Evolutionary conservation across 2,888 invertebrate genomes (phyloP), one percentile per base, ranked within the genome.

Genomic region (Syritta pipiens): DNA sequence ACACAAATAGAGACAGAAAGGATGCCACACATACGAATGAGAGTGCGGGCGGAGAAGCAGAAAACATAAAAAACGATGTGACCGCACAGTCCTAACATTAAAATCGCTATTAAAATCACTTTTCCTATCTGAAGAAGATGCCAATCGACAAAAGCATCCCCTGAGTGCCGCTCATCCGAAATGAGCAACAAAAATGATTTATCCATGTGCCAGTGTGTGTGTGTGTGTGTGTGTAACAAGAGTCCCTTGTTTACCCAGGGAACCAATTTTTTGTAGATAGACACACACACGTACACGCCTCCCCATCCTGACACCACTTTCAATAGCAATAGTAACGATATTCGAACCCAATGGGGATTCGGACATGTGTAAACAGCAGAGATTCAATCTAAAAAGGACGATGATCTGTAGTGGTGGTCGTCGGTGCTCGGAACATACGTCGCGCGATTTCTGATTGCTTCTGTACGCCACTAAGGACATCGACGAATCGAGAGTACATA

Each of bases 341-440:
- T 81, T 81, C 77, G 79, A 82, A 79, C 75, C 82, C 81, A 76
- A 71, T 81, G 82, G 82, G 82, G 82, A 82, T 82, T 82, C 82
- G 82, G 82, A 82, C 82, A 82, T 82, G 79, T 82, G 82, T 82
- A 82, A 82, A 82, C 82, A 82, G 82, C 81, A 82, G 71, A 82
- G 82, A 82, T 82, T 82, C 81, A 82, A 82, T 82, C 81, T 82
- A 81, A 82, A 81, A 81, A 71, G 76, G 69, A 81, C 76, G 76
- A 81, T 81, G 75, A 71, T 72, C 81, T 77, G 71, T 67, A 62
- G 76, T 71, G 69, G 69, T 77, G 69, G 68, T 63, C 53, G 62
- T 69, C 51, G 57, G 68, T 67, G 32, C 62, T 63, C 53, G 69
- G 53, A 81, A 68, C 75, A 69, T 75, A 75, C 75, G 75, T 81